Evolutionary conservation across 2,113 vertebrate genomes (phyloP).

Genomic region (Istiophorus platypterus): DNA sequence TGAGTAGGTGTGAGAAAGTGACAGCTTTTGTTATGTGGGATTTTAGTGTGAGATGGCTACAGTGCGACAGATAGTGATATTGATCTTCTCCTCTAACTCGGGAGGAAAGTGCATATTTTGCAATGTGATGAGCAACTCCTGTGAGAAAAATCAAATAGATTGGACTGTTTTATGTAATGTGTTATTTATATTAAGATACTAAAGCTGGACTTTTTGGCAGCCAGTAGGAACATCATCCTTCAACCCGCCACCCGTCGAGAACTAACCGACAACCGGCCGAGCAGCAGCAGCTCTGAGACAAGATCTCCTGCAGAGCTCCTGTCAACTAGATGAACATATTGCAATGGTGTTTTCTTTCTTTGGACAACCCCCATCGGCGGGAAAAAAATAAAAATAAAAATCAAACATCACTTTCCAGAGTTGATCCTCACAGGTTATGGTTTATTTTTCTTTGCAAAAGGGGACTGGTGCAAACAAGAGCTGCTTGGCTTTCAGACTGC

Average conservation of each 20-base stretch:
- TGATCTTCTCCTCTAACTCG: neutral
- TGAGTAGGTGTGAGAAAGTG: too few relatives aligned
- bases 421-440: constrained; percentile 27
- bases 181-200: neutral
- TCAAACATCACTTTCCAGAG: constrained; percentile 23
- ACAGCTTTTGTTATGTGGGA: too few relatives aligned
- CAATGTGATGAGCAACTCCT: neutral
- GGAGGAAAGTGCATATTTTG: neutral
- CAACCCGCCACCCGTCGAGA: neutral
- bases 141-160: neutral
- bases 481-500: constrained; percentile 38
- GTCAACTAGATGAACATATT: constrained; percentile 9
- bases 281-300: constrained; percentile 29
- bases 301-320: constrained; percentile 8
- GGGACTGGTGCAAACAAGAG: constrained; percentile 30
- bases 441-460: constrained; percentile 43
- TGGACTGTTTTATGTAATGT: neutral
- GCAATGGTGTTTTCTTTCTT: constrained; percentile 35
- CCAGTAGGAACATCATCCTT: neutral
- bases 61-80: too few relatives aligned
- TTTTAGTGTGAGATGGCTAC: too few relatives aligned
- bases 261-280: neutral
- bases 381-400: neutral
- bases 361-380: constrained; percentile 10
- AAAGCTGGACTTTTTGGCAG: neutral